Evolutionary conservation across 2,797 vertebrate genomes (phyloP), one percentile per base, ranked within the genome.

Genomic region (Eulemur mongoz): DNA sequence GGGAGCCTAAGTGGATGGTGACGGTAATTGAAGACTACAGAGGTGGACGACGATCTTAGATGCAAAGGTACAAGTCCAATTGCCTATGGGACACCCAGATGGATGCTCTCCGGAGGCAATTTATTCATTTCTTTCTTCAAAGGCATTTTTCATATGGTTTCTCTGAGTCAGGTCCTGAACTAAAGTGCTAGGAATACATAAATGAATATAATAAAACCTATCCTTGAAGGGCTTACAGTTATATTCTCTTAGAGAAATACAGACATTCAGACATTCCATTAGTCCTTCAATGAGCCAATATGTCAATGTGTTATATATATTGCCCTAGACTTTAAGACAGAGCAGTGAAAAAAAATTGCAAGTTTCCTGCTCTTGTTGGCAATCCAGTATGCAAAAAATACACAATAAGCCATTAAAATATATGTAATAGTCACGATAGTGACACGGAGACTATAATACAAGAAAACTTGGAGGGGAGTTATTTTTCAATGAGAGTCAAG

Each of bases 191-290:
- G 25, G 20, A 63, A 72, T 35, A 69, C 32, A 22, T 30, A 85
- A 75, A 43, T 87, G n/a, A 83, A 63, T 89, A 61, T 79, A 95
- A 92, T 59, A 54, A 96, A 92, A 59, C 20, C 45, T 75, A 14
- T 54, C 63, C 57, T 75, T 92, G 7, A 95, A 67, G 38, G n/a
- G 48, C 8, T 80, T 52, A 52, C 7, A n/a, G 17, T 67, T 67
- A 65, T 0, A 6, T 1, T 86, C 80, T 96, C n/a, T 27, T 50
- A 79, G 27, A 57, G 38, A 20, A 38, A 83, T 61, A 20, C 22
- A 38, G 43, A 35, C 48, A 83, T n/a, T 80, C 52, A 81, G 61
- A 22, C n/a, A 27, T 30, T 57, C 22, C 10, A 8, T 67, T 61
- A 76, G 32, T 73, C 54, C 23, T 67, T 92, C 40, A 50, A 1